phyloP scores from a whole-genome alignment of 2,888 invertebrate species.

The Acleris cristana region DNA sequence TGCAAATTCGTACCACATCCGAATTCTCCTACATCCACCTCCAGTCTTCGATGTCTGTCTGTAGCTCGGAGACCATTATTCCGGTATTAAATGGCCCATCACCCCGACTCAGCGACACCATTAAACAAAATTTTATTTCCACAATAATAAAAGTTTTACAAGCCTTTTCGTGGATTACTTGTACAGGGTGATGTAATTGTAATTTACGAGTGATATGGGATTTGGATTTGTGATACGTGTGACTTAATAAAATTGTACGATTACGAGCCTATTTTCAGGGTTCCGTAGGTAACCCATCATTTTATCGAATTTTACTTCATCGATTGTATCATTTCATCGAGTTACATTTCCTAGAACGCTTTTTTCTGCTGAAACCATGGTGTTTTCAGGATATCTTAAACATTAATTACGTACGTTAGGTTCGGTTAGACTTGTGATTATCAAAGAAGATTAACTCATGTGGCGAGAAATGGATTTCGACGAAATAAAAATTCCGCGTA shows the following conservation, averaged over 20 bases:
- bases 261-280: background rate
- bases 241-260: background rate
- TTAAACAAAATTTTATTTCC: constrained; percentile 69
- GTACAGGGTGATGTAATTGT: constrained; percentile 46
- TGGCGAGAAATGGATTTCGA: too few relatives aligned
- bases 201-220: constrained; percentile 24
- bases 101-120: constrained; percentile 57
- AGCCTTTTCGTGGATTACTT: constrained; percentile 49
- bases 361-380: too few relatives aligned
- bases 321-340: too few relatives aligned
- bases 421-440: too few relatives aligned
- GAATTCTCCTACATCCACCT: constrained; percentile 25
- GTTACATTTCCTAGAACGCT: too few relatives aligned
- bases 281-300: too few relatives aligned
- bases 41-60: constrained; percentile 59
- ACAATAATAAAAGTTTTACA: constrained; percentile 58
- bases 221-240: constrained; percentile 10
- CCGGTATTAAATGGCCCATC: constrained; percentile 71
- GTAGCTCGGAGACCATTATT: constrained; percentile 65
- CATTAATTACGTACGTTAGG: too few relatives aligned
- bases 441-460: too few relatives aligned
- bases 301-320: too few relatives aligned
- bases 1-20: constrained; percentile 13
- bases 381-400: too few relatives aligned
- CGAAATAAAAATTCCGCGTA: too few relatives aligned